Conservation (phyloP, 2,888 invertebrate genomes). For the Agriopis aurantiaria region DNA sequence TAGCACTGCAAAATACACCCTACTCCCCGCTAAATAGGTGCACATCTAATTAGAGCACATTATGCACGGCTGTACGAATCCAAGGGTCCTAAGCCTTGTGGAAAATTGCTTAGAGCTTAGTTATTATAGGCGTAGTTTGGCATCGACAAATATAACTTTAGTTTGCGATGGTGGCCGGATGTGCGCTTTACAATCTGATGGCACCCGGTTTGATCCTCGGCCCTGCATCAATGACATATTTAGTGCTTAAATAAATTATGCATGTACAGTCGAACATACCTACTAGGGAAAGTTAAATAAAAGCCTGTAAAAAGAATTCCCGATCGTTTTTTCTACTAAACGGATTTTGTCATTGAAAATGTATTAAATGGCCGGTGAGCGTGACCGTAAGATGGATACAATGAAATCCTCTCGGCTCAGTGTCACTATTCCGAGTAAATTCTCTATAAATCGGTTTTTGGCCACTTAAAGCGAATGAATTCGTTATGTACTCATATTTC, state of each 20-base stretch:
- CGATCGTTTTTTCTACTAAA: too few species aligned
- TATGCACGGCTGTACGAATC: conserved; percentile 54
- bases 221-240: too few species aligned
- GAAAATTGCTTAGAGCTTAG: conserved; percentile 54
- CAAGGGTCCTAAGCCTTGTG: conserved; percentile 61
- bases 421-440: too few species aligned
- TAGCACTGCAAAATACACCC: conserved; percentile 44
- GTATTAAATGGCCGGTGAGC: too few species aligned
- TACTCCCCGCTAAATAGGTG: conserved; percentile 35
- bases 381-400: too few species aligned
- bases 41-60: conserved; percentile 34
- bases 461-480: background rate
- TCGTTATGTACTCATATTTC: background rate
- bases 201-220: too few species aligned
- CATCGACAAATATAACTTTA: conserved; percentile 43
- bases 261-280: too few species aligned
- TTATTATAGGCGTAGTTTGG: conserved; percentile 48
- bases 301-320: too few species aligned
- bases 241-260: too few species aligned
- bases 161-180: conserved; percentile 11
- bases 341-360: background rate
- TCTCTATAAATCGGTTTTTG: too few species aligned
- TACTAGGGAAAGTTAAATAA: too few species aligned
- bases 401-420: too few species aligned
- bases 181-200: conserved; percentile 8